phyloP scores from a whole-genome alignment of 2,888 invertebrate genomes.

The Rhabditoides inermis region DNA sequence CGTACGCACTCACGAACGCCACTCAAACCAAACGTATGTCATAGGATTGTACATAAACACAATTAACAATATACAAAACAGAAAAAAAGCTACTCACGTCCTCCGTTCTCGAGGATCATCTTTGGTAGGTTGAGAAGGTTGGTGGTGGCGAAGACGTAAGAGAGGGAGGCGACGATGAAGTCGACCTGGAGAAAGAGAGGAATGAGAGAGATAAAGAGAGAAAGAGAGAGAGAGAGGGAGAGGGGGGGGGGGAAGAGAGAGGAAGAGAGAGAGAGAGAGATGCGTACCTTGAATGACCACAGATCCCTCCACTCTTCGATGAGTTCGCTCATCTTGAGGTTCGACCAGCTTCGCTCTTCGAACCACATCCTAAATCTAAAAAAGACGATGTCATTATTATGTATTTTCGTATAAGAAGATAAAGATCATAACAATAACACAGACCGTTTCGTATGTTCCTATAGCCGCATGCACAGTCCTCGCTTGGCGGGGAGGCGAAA shows the following conservation, averaged over 20 bases:
- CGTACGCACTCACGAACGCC: constrained; percentile 50
- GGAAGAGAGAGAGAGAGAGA: too few relatives aligned
- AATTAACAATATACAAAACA: neutral
- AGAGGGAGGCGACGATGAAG: constrained; percentile 38
- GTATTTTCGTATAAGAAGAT: too few relatives aligned
- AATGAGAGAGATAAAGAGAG: too few relatives aligned
- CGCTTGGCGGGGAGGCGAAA: too few relatives aligned
- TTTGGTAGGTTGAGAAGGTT: constrained; percentile 49
- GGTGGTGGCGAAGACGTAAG: constrained; percentile 50
- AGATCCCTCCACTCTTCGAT: constrained; percentile 52
- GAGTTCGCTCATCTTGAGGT: constrained; percentile 42
- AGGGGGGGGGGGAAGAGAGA: too few relatives aligned
- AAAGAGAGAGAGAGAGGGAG: too few relatives aligned
- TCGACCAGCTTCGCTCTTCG: constrained; percentile 50
- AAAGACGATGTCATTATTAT: too few relatives aligned
- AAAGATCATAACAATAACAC: too few relatives aligned
- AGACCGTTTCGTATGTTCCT: too few relatives aligned
- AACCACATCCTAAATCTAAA: constrained; percentile 51
- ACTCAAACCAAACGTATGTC: constrained; percentile 26
- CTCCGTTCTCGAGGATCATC: constrained; percentile 48
- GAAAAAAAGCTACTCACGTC: constrained; percentile 28
- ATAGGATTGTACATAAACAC: constrained; percentile 1
- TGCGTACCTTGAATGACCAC: constrained; percentile 37
- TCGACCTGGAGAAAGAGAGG: constrained; percentile 31
- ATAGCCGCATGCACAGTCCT: too few relatives aligned